A percentile compares a stretch with the other conserved stretches of the same genome.
Conservation (phyloP, 2,888 invertebrate genomes). For the Sisyra terminalis region DNA sequence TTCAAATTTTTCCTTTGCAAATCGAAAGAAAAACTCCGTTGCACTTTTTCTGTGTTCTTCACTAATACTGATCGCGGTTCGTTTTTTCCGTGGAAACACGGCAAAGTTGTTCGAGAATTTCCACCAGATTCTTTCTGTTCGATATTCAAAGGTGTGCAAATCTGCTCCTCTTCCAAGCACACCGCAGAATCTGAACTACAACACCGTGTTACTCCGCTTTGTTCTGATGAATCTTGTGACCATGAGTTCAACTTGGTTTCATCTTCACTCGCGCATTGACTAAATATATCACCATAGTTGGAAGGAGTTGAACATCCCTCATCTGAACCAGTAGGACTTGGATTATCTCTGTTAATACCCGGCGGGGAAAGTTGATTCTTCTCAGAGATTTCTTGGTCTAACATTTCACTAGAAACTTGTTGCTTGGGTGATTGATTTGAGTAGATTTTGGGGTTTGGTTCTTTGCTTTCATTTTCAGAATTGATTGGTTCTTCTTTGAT, state of each 20-base stretch:
- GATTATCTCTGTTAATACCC: not conserved
- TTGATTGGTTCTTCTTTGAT: too few relatives aligned
- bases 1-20: slow-evolving; percentile 4
- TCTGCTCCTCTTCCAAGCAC: slow-evolving; percentile 24
- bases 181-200: slow-evolving; percentile 35
- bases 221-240: not conserved
- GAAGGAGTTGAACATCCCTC: slow-evolving; percentile 19
- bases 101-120: not conserved
- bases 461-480: not conserved
- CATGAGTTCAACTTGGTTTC: slow-evolving; percentile 23
- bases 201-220: slow-evolving; percentile 24
- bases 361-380: not conserved
- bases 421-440: not conserved
- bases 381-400: slow-evolving; percentile 4
- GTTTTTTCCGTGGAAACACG: not conserved
- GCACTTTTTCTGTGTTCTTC: slow-evolving; percentile 1
- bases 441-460: not conserved
- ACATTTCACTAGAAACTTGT: not conserved
- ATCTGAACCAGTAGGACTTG: slow-evolving; percentile 5
- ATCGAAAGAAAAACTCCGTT: slow-evolving; percentile 2
- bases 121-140: not conserved
- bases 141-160: slow-evolving; percentile 3
- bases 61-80: not conserved
- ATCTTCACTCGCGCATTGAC: slow-evolving; percentile 21
- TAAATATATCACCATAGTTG: slow-evolving; percentile 24